phyloP scores from a whole-genome alignment of 2,797 vertebrate species.

The Eulemur coronatus region DNA sequence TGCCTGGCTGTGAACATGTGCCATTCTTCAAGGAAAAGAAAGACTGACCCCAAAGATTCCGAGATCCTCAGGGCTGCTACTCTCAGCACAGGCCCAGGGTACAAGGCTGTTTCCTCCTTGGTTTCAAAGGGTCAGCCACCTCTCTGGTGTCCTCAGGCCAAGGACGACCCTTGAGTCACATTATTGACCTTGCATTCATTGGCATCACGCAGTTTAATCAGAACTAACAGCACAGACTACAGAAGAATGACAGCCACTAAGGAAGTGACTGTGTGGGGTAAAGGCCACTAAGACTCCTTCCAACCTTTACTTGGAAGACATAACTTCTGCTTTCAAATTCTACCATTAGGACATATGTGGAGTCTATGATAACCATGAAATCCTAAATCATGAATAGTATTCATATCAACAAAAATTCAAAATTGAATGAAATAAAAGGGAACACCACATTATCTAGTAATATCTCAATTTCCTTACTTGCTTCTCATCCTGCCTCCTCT shows the following conservation, averaged over 20 bases:
- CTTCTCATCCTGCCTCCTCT: neutral
- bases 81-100: neutral
- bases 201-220: neutral
- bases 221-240: neutral
- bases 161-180: neutral
- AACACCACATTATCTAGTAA: neutral
- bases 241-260: neutral
- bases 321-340: conserved; percentile 8
- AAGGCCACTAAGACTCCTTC: neutral
- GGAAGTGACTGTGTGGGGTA: neutral
- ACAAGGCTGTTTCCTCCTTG: neutral
- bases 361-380: neutral
- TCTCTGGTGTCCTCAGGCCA: neutral
- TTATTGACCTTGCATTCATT: neutral
- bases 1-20: neutral
- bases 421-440: neutral
- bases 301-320: neutral
- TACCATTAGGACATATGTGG: neutral
- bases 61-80: neutral
- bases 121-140: neutral
- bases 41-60: neutral
- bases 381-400: neutral
- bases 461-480: neutral
- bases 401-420: neutral
- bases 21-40: neutral